Conservation (phyloP, 2,113 vertebrate genomes). For the Ceratotherium simum region DNA sequence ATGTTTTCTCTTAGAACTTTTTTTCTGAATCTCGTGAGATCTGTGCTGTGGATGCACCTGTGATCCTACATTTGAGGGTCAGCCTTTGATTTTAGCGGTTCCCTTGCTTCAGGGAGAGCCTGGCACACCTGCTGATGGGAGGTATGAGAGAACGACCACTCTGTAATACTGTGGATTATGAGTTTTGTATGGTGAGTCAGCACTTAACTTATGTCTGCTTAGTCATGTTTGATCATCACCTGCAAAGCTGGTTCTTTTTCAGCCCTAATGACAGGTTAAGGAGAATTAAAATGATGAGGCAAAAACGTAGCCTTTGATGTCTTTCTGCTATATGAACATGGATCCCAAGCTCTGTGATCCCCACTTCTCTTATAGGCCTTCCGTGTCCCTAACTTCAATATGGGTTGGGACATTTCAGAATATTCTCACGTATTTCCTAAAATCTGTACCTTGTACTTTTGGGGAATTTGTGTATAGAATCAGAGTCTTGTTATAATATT, state of each 20-base stretch:
- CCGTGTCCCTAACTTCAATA: background rate
- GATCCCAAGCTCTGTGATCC: background rate
- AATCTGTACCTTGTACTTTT: background rate
- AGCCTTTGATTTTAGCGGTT: background rate
- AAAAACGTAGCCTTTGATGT: conserved; percentile 33
- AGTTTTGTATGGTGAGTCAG: conserved; percentile 34
- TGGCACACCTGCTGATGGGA: background rate
- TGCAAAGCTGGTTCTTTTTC: conserved; percentile 16
- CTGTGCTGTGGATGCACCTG: background rate
- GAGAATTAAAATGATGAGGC: conserved; percentile 25
- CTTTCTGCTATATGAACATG: background rate
- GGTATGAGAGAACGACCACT: background rate
- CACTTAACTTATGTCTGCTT: conserved; percentile 18
- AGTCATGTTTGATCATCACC: conserved; percentile 37
- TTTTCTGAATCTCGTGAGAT: background rate
- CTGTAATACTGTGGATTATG: background rate
- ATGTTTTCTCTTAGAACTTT: conserved; percentile 29
- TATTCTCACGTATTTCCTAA: conserved; percentile 20
- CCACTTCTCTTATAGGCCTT: background rate
- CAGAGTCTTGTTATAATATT: conserved; percentile 6
- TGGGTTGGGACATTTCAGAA: background rate
- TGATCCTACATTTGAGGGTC: background rate
- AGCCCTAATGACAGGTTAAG: conserved; percentile 23
- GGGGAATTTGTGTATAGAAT: background rate
- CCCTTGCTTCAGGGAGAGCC: background rate